Percentiles rank a stretch among this genome's conserved stretches.
Evolutionary conservation across 2,113 vertebrate genomes (phyloP).

Genomic region (Microcebus murinus): DNA sequence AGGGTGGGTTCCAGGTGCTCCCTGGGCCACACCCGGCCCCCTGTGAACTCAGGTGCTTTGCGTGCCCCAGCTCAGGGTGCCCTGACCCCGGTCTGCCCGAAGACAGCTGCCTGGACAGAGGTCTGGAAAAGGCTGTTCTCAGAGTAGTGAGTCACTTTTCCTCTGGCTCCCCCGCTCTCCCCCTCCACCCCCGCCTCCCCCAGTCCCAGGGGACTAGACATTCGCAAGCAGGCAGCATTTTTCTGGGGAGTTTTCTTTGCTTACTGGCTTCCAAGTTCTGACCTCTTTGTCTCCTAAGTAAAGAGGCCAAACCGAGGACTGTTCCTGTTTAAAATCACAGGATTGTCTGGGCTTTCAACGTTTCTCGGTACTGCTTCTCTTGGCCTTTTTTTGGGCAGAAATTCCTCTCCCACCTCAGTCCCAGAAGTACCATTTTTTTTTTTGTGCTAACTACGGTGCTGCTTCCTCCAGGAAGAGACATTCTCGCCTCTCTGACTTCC

Average conservation of each 20-base stretch:
- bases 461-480: neutral
- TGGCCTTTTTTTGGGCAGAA: neutral
- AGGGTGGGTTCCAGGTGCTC: neutral
- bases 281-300: slow-evolving; percentile 45
- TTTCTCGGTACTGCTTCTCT: neutral
- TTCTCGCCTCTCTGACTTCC: neutral
- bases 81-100: neutral
- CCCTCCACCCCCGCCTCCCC: neutral
- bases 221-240: slow-evolving; percentile 32
- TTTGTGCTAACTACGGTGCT: neutral
- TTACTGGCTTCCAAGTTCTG: slow-evolving; percentile 18
- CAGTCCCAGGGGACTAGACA: neutral
- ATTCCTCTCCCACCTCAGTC: neutral
- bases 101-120: slow-evolving; percentile 65
- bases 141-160: slow-evolving; percentile 69
- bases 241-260: slow-evolving; percentile 32
- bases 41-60: neutral
- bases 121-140: slow-evolving; percentile 68
- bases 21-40: neutral
- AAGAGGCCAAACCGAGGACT: neutral
- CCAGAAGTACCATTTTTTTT: slow-evolving; percentile 13
- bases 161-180: neutral
- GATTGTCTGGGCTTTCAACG: neutral
- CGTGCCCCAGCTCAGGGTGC: neutral
- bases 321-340: neutral